Conservation (phyloP, 2,797 vertebrate genomes). For the Xiphophorus birchmanni region DNA sequence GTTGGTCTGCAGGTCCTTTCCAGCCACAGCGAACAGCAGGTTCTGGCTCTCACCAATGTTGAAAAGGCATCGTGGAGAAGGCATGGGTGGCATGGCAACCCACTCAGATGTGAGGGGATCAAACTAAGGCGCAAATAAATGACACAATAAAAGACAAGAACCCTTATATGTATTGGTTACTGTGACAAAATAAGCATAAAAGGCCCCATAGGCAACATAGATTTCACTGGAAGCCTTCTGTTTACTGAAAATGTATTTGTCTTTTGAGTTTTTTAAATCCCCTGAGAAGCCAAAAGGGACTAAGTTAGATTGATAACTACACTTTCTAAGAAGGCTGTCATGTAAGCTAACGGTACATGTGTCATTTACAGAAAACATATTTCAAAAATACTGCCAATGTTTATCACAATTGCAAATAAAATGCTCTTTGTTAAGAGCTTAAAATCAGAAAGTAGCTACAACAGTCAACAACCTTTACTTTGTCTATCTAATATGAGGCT, state of each 20-base stretch:
- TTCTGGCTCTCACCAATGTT: constrained; percentile 89
- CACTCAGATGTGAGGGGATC: constrained; percentile 89
- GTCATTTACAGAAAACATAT: neutral
- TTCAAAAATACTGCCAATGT: neutral
- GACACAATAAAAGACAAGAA: neutral
- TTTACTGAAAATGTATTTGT: neutral
- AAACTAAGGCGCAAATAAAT: constrained; percentile 78
- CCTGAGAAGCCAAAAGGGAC: neutral
- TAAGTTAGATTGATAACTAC: neutral
- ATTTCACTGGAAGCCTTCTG: too few relatives aligned
- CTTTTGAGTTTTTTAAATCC: neutral
- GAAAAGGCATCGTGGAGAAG: constrained; percentile 94
- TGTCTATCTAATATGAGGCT: neutral
- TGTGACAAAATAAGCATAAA: neutral
- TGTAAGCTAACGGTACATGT: neutral
- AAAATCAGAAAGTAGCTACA: neutral
- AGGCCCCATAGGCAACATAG: too few relatives aligned
- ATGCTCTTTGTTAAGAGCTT: neutral
- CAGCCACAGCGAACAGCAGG: constrained; percentile 92
- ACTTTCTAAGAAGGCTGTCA: neutral
- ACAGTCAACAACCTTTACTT: neutral
- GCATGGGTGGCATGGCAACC: constrained; percentile 94
- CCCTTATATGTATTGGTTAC: neutral
- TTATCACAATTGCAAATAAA: neutral
- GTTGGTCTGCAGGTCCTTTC: constrained; percentile 95